Base-by-base conservation (phyloP, 2,888 invertebrate genomes). In the Drosophila mayaguana region DNA sequence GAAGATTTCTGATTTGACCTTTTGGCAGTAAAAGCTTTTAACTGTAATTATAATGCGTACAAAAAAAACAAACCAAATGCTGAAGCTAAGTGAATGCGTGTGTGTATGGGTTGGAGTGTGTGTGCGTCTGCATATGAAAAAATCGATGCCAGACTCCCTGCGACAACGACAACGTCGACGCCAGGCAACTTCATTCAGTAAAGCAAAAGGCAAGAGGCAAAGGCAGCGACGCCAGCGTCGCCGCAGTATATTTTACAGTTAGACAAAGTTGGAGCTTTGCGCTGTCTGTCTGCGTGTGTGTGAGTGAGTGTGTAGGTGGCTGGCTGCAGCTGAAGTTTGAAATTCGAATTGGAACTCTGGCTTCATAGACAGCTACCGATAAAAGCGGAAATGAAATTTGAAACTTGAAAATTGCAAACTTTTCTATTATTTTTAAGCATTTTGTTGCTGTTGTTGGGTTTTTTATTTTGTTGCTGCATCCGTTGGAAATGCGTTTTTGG, bases 61-160 rank as follows among this genome's bases (percentile, higher is more conserved):
- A 83, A 74, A 77, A 81, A 81, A 64, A 59, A 61, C 42, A 38
- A 68, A 54, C 18, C 42, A 69, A 78, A 69, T 69, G 36, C 51
- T 63, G 45, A 63, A 45, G 36, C 38, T 46, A 48, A 48, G 43
- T 59, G 50, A 60, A 8, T 28, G 55, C 16, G 63, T 51, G 64
- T 64, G 65, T 51, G 64, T 63, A 61, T 50, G 46, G 1, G 56
- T 62, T 36, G 34, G 34, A 16, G 48, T 65, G 43, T 51, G 72
- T 72, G 68, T 69, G 64, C 54, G 73, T 86, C 75, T 78, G 89
- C 77, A 77, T 88, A 71, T 72, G 77, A 90, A 87, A 86, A 86
- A 87, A 87, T 87, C 86, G 86, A 87, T 87, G 84, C 88, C 90
- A 87, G 86, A 87, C 90, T 86, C 87, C 89, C 87, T 89, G 75